Base-by-base conservation (phyloP, 2,113 vertebrate genomes). In the Ceyx margarethae region DNA sequence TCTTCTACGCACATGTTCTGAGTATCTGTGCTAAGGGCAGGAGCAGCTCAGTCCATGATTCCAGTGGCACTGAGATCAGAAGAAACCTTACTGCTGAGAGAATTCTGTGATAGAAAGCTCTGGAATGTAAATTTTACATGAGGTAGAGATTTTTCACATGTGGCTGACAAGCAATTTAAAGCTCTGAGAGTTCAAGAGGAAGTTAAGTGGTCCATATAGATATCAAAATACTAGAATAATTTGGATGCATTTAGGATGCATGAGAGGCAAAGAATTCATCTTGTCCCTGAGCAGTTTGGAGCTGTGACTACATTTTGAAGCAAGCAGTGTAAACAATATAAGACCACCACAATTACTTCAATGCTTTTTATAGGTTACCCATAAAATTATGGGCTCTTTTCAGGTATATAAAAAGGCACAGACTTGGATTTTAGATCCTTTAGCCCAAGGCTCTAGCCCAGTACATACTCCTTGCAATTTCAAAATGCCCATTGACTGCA, bases 141-240 rank as follows among this genome's bases (percentile, higher is more conserved):
- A 94, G 81, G 31, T 71, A 80, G 71, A 74, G 21, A 17, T 82
- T 92, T 93, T 95, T 94, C 64, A 62, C 68, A 61, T 95, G 56
- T 77, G 72, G 58, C 90, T 95, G 87, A 89, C 87, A 66, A 85
- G 75, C 18, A 72, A 82, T 91, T 91, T 89, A 82, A 94, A 92
- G 79, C 81, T 77, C 90, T 94, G 91, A 95, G 94, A 93, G 94
- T 94, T 96, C 94, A 95, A 89, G 89, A 80, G 67, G 67, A 82
- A 96, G 90, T 95, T 94, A 95, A 96, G 93, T 87, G 81, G 79
- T 95, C 90, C 91, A 77, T 0, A 0, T 89, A 94, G 93, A 95
- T 95, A 87, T 45, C 3, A 37, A 85, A 50, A 91, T 79, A 73
- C 56, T 87, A 78, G 81, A 92, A 91, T 77, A 85, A 90, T 94